Conservation (phyloP, 2,797 vertebrate genomes). For the Microcaecilia unicolor region DNA sequence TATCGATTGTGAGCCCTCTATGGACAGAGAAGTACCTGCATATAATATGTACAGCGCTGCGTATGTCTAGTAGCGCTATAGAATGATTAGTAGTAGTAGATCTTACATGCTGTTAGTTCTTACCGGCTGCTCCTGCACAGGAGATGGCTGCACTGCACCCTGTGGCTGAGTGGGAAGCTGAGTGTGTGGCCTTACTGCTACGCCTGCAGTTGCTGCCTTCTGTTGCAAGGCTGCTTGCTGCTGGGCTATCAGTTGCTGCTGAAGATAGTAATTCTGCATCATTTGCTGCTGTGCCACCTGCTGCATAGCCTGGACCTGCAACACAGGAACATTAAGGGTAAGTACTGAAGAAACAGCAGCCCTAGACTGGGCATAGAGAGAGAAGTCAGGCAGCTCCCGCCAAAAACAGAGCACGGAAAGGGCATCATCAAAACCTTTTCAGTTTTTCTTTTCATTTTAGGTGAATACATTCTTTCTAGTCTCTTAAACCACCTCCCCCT, state of each 20-base stretch:
- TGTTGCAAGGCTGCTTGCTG: conserved; percentile 56
- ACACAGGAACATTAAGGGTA: conserved; percentile 11
- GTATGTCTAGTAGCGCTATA: too few relatives aligned
- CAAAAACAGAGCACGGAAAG: too few relatives aligned
- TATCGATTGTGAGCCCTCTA: too few relatives aligned
- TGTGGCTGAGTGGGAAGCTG: conserved; percentile 13
- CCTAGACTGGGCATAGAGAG: neutral
- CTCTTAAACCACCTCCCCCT: too few relatives aligned
- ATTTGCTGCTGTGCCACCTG: conserved; percentile 55
- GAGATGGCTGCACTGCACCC: neutral
- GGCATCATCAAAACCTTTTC: too few relatives aligned
- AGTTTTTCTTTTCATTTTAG: too few relatives aligned
- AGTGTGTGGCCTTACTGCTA: conserved; percentile 31
- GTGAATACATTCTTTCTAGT: too few relatives aligned
- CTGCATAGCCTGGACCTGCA: conserved; percentile 26
- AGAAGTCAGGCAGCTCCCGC: too few relatives aligned
- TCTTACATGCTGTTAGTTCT: conserved; percentile 1
- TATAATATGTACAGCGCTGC: too few relatives aligned
- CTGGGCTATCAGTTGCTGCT: conserved; percentile 50
- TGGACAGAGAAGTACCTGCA: too few relatives aligned
- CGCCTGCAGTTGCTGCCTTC: conserved; percentile 38
- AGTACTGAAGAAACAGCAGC: neutral
- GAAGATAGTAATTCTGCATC: conserved; percentile 64
- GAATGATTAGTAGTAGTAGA: too few relatives aligned
- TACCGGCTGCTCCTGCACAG: conserved; percentile 46